Evolutionary conservation across 2,888 invertebrate species (phyloP), one percentile per base, ranked within the genome.

Genomic region (Drosophila barbarae): DNA sequence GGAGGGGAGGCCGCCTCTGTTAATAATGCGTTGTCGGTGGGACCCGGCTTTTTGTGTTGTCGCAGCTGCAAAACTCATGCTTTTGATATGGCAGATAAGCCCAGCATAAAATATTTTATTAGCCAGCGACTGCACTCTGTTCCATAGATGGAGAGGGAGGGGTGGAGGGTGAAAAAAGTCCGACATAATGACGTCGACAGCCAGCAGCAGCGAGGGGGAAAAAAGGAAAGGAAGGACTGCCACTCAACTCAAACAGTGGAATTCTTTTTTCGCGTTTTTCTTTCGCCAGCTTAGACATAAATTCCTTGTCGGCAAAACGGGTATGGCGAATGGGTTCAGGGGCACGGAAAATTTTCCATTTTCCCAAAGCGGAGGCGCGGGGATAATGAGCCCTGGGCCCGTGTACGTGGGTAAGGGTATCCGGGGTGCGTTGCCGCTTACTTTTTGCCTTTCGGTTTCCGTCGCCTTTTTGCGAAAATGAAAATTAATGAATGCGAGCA

Each of bases 401-500:
- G 15, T 44, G 13, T 2, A 5, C 13, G 35, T 63, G 64, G 50
- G 38, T 34, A 12, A 65, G 66, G 23, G 66, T 46, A 57, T 66
- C 7, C 46, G 10, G 23, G 46, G 39, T 68, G 68, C 69, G 69
- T 68, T 35, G 58, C 35, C 13, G 46, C 13, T 30, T 46, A 32
- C 36, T 34, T 26, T 26, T 12, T n/a, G 23, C 18, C 38, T 5
- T 54, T 52, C 30, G 15, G 18, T 49, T 55, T 30, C 49, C 57
- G 50, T 13, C 38, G 61, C 56, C 56, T 63, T 55, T 38, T 67
- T 69, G 64, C 54, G 57, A 80, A 85, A 83, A 85, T 85, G 77
- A 83, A 81, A 81, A 81, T 83, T 80, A 83, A 85, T 83, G 85
- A 81, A 83, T 83, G 76, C 71, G 68, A 73, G 83, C 76, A 85